These are phyloP conservation scores for Ectropis grisescens DNA, from an alignment of 1,140 invertebrate species.

Conservation along the genomic window DNA sequence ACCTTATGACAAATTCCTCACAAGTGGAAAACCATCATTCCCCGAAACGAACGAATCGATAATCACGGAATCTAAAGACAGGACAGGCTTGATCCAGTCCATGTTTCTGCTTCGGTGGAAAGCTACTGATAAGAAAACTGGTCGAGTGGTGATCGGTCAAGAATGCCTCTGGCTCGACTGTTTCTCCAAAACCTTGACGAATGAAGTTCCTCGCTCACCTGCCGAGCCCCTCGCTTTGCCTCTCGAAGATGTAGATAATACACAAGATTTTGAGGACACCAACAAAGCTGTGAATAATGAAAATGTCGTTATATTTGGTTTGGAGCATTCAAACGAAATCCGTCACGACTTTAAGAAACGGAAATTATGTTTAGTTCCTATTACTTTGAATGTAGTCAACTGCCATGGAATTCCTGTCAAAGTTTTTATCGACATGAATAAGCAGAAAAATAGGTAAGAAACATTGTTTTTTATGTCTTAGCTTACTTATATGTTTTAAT, in stretches of 20 bases:
- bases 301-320: constrained; percentile 62
- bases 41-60: constrained; percentile 21
- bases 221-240: constrained; percentile 16
- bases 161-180: constrained; percentile 64
- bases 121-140: constrained; percentile 46
- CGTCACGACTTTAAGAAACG: constrained; percentile 65
- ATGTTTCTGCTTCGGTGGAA: constrained; percentile 71
- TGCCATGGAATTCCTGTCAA: constrained; percentile 55
- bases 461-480: constrained; percentile 1
- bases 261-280: constrained; percentile 25
- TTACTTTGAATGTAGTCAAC: constrained; percentile 67
- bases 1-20: constrained; percentile 57
- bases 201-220: constrained; percentile 19
- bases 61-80: constrained; percentile 14
- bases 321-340: constrained; percentile 65
- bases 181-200: constrained; percentile 38
- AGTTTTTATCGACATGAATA: constrained; percentile 58
- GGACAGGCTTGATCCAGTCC: constrained; percentile 45
- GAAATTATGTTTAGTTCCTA: constrained; percentile 69
- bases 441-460: constrained; percentile 43
- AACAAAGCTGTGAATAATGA: constrained; percentile 38
- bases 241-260: constrained; percentile 32
- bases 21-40: constrained; percentile 33
- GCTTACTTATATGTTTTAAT: too few species aligned
- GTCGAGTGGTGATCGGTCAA: constrained; percentile 61